Conservation (phyloP, 1,140 invertebrate genomes). For the Ruditapes philippinarum region DNA sequence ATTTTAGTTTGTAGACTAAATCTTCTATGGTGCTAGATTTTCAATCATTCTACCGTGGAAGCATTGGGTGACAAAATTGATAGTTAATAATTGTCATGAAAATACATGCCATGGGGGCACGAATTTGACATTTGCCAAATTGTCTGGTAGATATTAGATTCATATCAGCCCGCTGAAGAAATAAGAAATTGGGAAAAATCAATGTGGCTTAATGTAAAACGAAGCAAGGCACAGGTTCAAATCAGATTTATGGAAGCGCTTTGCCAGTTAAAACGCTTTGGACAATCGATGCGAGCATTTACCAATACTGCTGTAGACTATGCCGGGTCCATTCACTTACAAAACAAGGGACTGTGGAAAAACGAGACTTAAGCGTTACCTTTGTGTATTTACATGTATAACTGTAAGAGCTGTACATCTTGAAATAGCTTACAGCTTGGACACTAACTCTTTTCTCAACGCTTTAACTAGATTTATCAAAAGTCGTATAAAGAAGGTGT, state of each 20-base stretch:
- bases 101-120: neutral
- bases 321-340: slow-evolving; percentile 65
- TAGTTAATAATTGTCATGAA: slow-evolving; percentile 35
- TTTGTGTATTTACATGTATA: slow-evolving; percentile 63
- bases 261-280: neutral
- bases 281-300: too few species aligned
- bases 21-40: neutral
- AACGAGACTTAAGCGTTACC: slow-evolving; percentile 45
- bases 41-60: slow-evolving; percentile 4
- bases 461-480: slow-evolving; percentile 21
- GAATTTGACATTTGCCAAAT: slow-evolving; percentile 7
- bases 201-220: neutral
- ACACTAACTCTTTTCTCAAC: slow-evolving; percentile 53
- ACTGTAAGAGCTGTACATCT: slow-evolving; percentile 56
- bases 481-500: neutral
- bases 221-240: neutral
- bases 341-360: slow-evolving; percentile 20
- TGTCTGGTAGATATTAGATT: slow-evolving; percentile 12
- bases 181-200: neutral
- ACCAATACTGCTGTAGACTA: too few species aligned
- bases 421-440: slow-evolving; percentile 37
- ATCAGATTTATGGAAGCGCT: slow-evolving; percentile 43
- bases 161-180: neutral
- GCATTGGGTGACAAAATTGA: neutral
- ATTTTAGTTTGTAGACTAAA: neutral